Base-by-base conservation (phyloP, 2,888 invertebrate species). In the Portevinia maculata region DNA sequence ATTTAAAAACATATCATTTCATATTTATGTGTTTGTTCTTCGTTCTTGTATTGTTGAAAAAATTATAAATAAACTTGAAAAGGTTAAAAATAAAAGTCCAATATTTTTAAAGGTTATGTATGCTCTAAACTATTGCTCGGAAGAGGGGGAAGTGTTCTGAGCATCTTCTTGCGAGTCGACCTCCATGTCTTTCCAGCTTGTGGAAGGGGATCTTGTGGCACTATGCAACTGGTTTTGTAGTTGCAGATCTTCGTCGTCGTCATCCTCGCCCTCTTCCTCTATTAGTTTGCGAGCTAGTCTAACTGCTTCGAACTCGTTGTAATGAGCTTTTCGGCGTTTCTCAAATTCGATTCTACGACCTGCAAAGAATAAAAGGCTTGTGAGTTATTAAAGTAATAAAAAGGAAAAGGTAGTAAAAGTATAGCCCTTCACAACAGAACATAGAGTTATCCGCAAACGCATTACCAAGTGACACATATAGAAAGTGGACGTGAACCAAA, bases 221-320 rank as follows among this genome's bases (percentile, higher is more conserved):
- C 62, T 79, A 39, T 55, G 74, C 28, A 57, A 32, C 13, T 57
- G 34, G 48, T 55, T 73, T 48, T 69, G 53, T 37, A 84, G 74
- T 60, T 67, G 55, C 50, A 59, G 1, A n/a, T 84, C 81, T 34
- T 85, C 65, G 1, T 85, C 91, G 0, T 92, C 93, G 0, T 94
- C 94, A 0, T 94, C 94, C 1, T 96, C 97, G 28, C 96, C 96
- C 73, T 98, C 98, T 88, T 98, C 96, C 85, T 96, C 94, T 92
- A 98, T 93, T 85, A 98, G 92, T 90, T 98, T 96, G 86, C 97
- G 93, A 21, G 98, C 98, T 88, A 98, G 91, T 90, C 97, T 96
- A 6, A 99, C 95, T 0, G 98, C 98, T 91, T 98, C 95, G 91
- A 96, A 99, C 91, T 99, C 99, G 91, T 99, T 98, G 91, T 99